Conservation (phyloP, 2,888 invertebrate species). For the Pelosia muscerda region DNA sequence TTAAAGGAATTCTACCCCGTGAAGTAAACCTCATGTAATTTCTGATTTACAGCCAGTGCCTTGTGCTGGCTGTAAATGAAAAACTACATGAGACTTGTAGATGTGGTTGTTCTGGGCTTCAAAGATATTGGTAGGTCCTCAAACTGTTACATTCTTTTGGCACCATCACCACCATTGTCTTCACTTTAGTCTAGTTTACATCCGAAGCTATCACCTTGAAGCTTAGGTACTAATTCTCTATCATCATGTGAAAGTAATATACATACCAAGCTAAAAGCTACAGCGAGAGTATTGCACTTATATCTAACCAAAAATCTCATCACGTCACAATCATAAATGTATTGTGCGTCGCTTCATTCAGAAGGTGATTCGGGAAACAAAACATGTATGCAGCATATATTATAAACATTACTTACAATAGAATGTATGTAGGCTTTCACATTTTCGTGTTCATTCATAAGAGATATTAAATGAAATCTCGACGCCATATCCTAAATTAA, state of each 20-base stretch:
- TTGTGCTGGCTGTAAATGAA: too few relatives aligned
- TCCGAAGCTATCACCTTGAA: too few relatives aligned
- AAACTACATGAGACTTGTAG: too few relatives aligned
- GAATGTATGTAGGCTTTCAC: slow-evolving; percentile 31
- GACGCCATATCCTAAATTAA: slow-evolving; percentile 48
- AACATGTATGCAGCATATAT: slow-evolving; percentile 21
- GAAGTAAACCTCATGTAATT: too few relatives aligned
- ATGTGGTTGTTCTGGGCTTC: not conserved
- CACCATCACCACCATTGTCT: too few relatives aligned
- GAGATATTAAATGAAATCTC: slow-evolving; percentile 46
- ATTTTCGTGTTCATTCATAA: slow-evolving; percentile 40
- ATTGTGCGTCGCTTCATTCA: slow-evolving; percentile 29
- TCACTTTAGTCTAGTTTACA: too few relatives aligned
- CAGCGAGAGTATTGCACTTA: not conserved
- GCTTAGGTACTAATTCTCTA: too few relatives aligned
- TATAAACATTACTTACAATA: slow-evolving; percentile 5
- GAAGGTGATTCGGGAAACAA: slow-evolving; percentile 31
- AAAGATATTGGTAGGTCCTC: not conserved
- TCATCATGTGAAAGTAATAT: not conserved
- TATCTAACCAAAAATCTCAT: slow-evolving; percentile 1
- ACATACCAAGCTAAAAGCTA: not conserved
- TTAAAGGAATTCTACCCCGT: too few relatives aligned
- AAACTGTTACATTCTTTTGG: not conserved
- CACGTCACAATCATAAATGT: slow-evolving; percentile 24
- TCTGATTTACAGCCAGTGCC: too few relatives aligned